Evolutionary conservation across 2,888 invertebrate genomes (phyloP).

Genomic region (Ennomos fuscantarius): DNA sequence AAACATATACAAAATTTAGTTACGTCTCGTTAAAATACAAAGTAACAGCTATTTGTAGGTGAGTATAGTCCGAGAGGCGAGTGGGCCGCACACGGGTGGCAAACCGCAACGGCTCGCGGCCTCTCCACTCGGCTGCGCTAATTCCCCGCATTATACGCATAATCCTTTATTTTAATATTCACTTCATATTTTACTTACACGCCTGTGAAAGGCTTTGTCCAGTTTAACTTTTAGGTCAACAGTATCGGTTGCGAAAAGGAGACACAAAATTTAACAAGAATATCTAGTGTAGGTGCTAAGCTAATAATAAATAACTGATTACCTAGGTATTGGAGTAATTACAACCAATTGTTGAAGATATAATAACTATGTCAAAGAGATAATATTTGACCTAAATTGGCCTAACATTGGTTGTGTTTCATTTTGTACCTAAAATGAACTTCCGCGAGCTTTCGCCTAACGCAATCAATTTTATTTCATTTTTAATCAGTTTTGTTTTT

Average conservation of each 20-base stretch:
- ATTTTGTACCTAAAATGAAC: too few relatives aligned
- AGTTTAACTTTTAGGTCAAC: constrained; percentile 34
- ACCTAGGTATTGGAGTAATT: too few relatives aligned
- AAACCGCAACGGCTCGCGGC: constrained; percentile 65
- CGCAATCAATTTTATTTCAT: too few relatives aligned
- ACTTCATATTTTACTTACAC: constrained; percentile 32
- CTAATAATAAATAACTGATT: too few relatives aligned
- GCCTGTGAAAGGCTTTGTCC: constrained; percentile 50
- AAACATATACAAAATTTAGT: background rate
- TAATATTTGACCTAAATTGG: too few relatives aligned
- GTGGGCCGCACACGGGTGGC: constrained; percentile 63
- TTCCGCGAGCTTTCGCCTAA: too few relatives aligned
- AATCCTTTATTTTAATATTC: constrained; percentile 44
- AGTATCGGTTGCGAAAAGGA: constrained; percentile 31
- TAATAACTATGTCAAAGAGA: too few relatives aligned
- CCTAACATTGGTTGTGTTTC: too few relatives aligned
- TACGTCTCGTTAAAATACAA: constrained; percentile 1
- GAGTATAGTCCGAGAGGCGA: constrained; percentile 7
- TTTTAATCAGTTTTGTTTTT: too few relatives aligned
- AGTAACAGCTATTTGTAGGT: constrained; percentile 1
- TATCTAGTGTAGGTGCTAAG: too few relatives aligned
- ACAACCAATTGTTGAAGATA: too few relatives aligned
- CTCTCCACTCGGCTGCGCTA: constrained; percentile 71
- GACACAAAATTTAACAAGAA: background rate
- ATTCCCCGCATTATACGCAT: constrained; percentile 67